Base-by-base conservation (phyloP, 2,888 invertebrate species). In the Drosophila anomelani region DNA sequence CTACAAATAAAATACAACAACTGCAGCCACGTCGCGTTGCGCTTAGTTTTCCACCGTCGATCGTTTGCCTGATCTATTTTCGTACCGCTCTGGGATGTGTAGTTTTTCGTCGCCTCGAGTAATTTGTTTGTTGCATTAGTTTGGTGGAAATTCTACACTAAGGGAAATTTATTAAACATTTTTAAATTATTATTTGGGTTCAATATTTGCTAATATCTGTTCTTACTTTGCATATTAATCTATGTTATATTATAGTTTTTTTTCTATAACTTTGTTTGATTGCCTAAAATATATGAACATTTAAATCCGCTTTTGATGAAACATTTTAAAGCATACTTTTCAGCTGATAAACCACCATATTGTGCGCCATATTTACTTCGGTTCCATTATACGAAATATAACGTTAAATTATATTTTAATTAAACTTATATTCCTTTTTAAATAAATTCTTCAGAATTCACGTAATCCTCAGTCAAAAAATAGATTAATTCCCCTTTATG, bases 111-210 rank as follows among this genome's bases (percentile, higher is more conserved):
- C 88, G 88, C 88, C 81, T 85, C 76, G 46, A 73, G 87, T 86
- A 88, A 85, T 88, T 87, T 88, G 89, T 88, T 81, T 88, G 87
- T 73, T 75, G 85, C 87, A 76, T 84, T 88, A 79, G 81, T 78
- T 77, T 75, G 56, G 61, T 78, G 58, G 69, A 76, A 68, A 63
- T 53, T 34, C 32, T 86, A 74, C 87, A 87, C 82, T 54, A 76
- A 12, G 23, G 9, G 63, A 76, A 82, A 68, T 26, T 15, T 20
- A 1, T 3, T 9, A 15, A 0, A 6, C 9, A 5, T 29, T 26
- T n/a, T 5, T 4, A n/a, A 8, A 13, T 13, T 0, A 17, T 38
- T 54, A n/a, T 13, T 4, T 3, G 8, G 3, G 23, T 12, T 12
- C 0, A 12, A 13, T 12, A 13, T 2, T 29, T 3, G 7, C 23